Evolutionary conservation across 1,140 invertebrate species (phyloP).

Genomic region (Drosophila paulistorum): DNA sequence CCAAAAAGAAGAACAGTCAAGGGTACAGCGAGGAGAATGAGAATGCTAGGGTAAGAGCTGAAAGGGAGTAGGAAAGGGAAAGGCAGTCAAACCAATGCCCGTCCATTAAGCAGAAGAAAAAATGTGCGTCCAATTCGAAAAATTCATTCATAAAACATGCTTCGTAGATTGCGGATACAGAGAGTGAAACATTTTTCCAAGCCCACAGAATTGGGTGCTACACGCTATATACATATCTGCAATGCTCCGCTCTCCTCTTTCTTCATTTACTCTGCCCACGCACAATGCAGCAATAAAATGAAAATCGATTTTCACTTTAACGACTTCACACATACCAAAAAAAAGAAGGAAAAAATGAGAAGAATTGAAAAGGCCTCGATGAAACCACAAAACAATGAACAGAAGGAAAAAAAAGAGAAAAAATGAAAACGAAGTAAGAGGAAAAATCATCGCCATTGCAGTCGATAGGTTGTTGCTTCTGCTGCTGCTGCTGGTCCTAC

Average conservation of each 20-base stretch:
- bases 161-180: constrained; percentile 62
- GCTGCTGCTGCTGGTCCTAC: constrained; percentile 35
- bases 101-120: constrained; percentile 53
- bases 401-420: constrained; percentile 43
- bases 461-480: constrained; percentile 31
- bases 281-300: constrained; percentile 72
- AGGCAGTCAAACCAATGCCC: constrained; percentile 34
- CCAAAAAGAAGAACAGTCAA: constrained; percentile 15
- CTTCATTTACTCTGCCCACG: constrained; percentile 30
- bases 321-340: constrained; percentile 72
- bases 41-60: constrained; percentile 20
- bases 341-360: constrained; percentile 42
- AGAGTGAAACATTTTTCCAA: constrained; percentile 60
- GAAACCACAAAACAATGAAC: constrained; percentile 70
- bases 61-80: not conserved
- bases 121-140: constrained; percentile 73
- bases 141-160: constrained; percentile 80
- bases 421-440: constrained; percentile 31
- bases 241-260: not conserved
- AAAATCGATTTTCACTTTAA: constrained; percentile 79
- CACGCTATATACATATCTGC: constrained; percentile 12
- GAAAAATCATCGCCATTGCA: constrained; percentile 57
- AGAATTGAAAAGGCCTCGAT: constrained; percentile 56
- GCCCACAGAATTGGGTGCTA: constrained; percentile 42
- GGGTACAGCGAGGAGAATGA: not conserved